Evolutionary conservation across 2,888 invertebrate genomes (phyloP).

Genomic region (Melitaea athalia): DNA sequence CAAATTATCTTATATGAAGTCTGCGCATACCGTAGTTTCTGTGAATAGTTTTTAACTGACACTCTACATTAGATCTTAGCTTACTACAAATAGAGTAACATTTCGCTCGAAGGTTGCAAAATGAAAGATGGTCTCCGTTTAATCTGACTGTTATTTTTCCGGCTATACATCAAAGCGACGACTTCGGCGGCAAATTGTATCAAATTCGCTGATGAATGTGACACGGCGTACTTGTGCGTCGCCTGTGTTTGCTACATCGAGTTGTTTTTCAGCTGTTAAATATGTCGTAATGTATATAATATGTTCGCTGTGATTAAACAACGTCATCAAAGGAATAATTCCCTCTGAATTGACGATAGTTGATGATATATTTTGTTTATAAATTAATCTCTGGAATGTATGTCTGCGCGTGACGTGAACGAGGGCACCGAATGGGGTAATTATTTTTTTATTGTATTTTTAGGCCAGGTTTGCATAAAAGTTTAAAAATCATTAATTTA

Average conservation of each 20-base stretch:
- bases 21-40: conserved; percentile 10
- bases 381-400: too few relatives aligned
- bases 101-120: conserved; percentile 30
- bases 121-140: conserved; percentile 50
- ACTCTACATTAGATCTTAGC: not conserved
- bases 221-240: conserved; percentile 21
- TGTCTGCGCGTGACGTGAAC: too few relatives aligned
- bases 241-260: conserved; percentile 10
- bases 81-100: conserved; percentile 34
- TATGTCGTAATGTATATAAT: conserved; percentile 1
- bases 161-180: conserved; percentile 65
- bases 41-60: conserved; percentile 6
- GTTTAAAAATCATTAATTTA: too few relatives aligned
- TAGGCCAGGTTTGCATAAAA: too few relatives aligned
- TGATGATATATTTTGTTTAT: too few relatives aligned
- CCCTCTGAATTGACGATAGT: not conserved
- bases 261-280: conserved; percentile 4
- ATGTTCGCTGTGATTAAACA: not conserved
- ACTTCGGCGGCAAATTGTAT: conserved; percentile 70
- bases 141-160: conserved; percentile 72
- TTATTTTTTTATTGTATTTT: too few relatives aligned
- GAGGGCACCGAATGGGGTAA: too few relatives aligned
- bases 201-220: conserved; percentile 64
- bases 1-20: not conserved
- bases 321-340: not conserved